phyloP scores from a whole-genome alignment of 2,888 invertebrate genomes.

The Dichetophora obliterata region DNA sequence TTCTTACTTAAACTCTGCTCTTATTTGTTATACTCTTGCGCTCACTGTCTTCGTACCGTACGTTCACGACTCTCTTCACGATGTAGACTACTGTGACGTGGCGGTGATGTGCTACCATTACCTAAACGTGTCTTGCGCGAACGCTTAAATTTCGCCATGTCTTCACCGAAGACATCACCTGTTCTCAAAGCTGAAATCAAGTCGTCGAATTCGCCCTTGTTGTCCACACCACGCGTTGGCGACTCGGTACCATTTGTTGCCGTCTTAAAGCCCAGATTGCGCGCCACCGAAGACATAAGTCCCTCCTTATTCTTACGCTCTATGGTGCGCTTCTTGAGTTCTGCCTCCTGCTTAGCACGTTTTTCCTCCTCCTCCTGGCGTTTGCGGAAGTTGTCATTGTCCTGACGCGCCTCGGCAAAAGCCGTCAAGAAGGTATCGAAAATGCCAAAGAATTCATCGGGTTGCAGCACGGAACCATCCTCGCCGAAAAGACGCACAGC shows the following conservation, averaged over 20 bases:
- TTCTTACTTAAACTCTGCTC: not conserved
- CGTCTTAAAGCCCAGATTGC: constrained; percentile 77
- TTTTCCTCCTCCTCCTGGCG: constrained; percentile 92
- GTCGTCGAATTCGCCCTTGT: constrained; percentile 94
- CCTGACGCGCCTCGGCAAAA: constrained; percentile 86
- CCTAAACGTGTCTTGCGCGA: constrained; percentile 78
- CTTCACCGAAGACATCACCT: constrained; percentile 95
- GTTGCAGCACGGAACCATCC: constrained; percentile 85
- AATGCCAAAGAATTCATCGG: constrained; percentile 94
- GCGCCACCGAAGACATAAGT: constrained; percentile 80
- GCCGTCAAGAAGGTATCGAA: constrained; percentile 89
- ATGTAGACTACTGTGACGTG: constrained; percentile 75
- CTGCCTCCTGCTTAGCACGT: constrained; percentile 88
- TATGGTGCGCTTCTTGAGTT: constrained; percentile 86
- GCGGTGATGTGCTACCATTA: constrained; percentile 74
- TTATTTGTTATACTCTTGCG: not conserved
- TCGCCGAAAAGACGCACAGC: constrained; percentile 92
- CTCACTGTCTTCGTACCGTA: constrained; percentile 70
- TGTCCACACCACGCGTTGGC: constrained; percentile 71
- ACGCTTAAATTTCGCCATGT: constrained; percentile 91
- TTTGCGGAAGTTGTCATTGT: constrained; percentile 87
- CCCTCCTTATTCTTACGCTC: constrained; percentile 87
- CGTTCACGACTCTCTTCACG: constrained; percentile 80
- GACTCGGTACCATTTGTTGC: constrained; percentile 58
- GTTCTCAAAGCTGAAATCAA: constrained; percentile 93